Evolutionary conservation across 2,888 invertebrate species (phyloP).

Genomic region (Hermodice carunculata): DNA sequence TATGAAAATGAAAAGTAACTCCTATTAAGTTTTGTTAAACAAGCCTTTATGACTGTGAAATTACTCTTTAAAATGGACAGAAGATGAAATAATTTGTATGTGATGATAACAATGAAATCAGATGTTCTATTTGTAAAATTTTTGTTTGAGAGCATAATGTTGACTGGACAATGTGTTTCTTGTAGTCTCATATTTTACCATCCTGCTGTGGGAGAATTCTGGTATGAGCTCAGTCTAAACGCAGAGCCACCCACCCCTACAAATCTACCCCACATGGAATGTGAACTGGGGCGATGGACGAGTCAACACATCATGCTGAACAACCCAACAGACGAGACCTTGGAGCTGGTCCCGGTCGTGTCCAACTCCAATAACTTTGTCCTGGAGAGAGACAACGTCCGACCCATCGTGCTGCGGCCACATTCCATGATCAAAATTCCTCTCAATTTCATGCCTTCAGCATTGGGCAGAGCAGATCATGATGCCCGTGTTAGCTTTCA

Average conservation of each 20-base stretch:
- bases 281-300: slow-evolving; percentile 68
- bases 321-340: slow-evolving; percentile 65
- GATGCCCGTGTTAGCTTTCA: slow-evolving; percentile 60
- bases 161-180: too few relatives aligned
- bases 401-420: slow-evolving; percentile 51
- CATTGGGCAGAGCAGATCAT: slow-evolving; percentile 64
- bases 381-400: slow-evolving; percentile 59
- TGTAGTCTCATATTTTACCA: slow-evolving; percentile 65
- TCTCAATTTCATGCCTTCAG: slow-evolving; percentile 68
- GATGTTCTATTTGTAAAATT: too few relatives aligned
- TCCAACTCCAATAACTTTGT: slow-evolving; percentile 68
- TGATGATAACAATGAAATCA: too few relatives aligned
- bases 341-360: slow-evolving; percentile 59
- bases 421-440: slow-evolving; percentile 53
- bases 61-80: too few relatives aligned
- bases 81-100: too few relatives aligned
- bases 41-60: too few relatives aligned
- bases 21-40: too few relatives aligned
- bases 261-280: slow-evolving; percentile 62
- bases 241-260: slow-evolving; percentile 62
- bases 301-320: slow-evolving; percentile 57
- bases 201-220: slow-evolving; percentile 68
- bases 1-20: too few relatives aligned
- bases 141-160: too few relatives aligned
- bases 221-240: slow-evolving; percentile 65